Evolutionary conservation across 2,888 invertebrate species (phyloP), one percentile per base, ranked within the genome.

Genomic region (Linyphia triangularis): DNA sequence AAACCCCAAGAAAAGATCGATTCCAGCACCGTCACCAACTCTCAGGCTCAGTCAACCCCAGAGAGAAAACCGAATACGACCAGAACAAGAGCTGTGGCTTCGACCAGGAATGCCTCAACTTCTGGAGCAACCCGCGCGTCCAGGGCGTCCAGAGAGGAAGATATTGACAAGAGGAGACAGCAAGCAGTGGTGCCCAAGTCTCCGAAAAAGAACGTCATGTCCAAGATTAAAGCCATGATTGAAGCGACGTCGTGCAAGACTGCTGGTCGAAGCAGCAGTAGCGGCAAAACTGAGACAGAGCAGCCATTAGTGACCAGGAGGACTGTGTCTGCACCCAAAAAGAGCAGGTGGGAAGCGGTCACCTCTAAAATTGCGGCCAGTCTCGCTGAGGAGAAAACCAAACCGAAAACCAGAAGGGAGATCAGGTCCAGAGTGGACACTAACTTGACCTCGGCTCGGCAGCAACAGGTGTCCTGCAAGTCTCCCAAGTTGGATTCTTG

Each of bases 361-460:
- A 95, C 96, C 95, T 96, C 95, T 93, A 96, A 96, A 93, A 96
- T 96, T 89, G 95, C 95, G 63, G 95, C 95, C 90, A 95, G 95
- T 89, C 95, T 95, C 91, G 94, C 93, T 73, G 96, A 96, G 91
- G 93, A 93, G 89, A 95, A 95, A 91, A 95, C 95, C 91, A 94
- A 94, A 57, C 96, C 96, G 92, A 95, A 95, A 13, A 95, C 95
- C 90, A 93, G 93, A 85, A 96, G 96, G 93, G 97, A 98, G 92
- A 96, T 98, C 43, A 98, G 97, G 93, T 96, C 97, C 69, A 96
- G 96, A 93, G 96, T 97, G 57, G 83, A 90, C 43, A 90, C 90
- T 5, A 91, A 91, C 67, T 67, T 90, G 26, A 57, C 72, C 1
- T 59, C 78, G 3, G 75, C 89, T 9, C 78, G 89, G 5, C 78